A percentile compares a stretch with the other conserved stretches of the same genome.
These are phyloP conservation scores for Lasius fuliginosus DNA, from an alignment of 2,888 invertebrate genomes.

Conservation along the genomic window DNA sequence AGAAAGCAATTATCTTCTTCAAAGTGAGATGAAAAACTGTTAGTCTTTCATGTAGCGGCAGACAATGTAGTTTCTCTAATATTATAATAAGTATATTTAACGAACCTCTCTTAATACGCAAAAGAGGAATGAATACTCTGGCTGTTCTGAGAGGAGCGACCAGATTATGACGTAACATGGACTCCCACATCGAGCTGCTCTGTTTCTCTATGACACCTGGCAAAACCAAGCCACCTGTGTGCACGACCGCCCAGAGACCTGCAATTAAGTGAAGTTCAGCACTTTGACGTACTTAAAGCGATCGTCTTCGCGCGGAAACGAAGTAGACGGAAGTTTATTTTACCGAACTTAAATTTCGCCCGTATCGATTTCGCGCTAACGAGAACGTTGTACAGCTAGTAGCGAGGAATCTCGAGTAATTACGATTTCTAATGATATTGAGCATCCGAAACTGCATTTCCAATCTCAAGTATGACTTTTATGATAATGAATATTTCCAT, in stretches of 20 bases:
- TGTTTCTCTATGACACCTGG: conserved; percentile 91
- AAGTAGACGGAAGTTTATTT: conserved; percentile 58
- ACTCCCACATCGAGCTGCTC: conserved; percentile 91
- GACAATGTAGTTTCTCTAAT: neutral
- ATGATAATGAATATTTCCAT: neutral
- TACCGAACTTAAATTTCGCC: conserved; percentile 18
- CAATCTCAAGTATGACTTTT: conserved; percentile 18
- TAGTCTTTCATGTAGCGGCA: too few species aligned
- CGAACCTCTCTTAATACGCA: conserved; percentile 87
- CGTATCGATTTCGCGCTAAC: neutral
- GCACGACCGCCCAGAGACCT: conserved; percentile 94
- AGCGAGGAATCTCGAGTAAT: conserved; percentile 25
- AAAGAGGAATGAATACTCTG: conserved; percentile 91
- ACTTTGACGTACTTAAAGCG: conserved; percentile 54
- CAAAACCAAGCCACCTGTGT: conserved; percentile 93
- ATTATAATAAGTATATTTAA: conserved; percentile 17
- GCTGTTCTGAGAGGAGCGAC: conserved; percentile 92
- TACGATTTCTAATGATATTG: conserved; percentile 7
- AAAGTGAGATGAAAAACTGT: neutral
- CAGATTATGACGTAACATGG: conserved; percentile 90
- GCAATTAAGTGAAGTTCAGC: conserved; percentile 77
- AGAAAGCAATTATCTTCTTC: neutral
- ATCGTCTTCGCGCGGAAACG: conserved; percentile 51
- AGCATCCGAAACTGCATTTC: conserved; percentile 10
- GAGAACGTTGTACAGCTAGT: neutral